Percentiles rank a stretch among this genome's conserved stretches.
These are phyloP conservation scores for Cynoglossus semilaevis DNA, from an alignment of 2,113 vertebrate species.

Conservation along the genomic window DNA sequence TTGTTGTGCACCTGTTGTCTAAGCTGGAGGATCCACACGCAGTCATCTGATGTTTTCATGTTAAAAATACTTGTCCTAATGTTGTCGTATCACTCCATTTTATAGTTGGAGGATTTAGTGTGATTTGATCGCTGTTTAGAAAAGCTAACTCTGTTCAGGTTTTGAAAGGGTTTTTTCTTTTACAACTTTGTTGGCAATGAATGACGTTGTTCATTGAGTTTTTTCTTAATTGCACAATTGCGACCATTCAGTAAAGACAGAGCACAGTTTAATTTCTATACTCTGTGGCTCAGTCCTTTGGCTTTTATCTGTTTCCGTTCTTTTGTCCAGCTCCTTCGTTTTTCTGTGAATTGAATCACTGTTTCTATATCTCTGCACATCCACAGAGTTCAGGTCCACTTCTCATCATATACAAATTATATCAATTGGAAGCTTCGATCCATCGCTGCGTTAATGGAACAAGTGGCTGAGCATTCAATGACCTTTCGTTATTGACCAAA, in stretches of 20 bases:
- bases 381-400: not conserved
- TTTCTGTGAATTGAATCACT: not conserved
- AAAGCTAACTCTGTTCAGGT: no score
- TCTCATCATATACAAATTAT: not conserved
- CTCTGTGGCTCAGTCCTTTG: no score
- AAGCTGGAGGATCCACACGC: not conserved
- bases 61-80: not conserved
- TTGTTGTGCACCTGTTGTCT: conserved; percentile 2
- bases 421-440: conserved; percentile 23
- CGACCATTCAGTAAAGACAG: no score
- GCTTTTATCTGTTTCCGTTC: not conserved
- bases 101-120: conserved; percentile 1
- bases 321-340: not conserved
- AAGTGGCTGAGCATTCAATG: conserved; percentile 5
- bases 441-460: conserved; percentile 16
- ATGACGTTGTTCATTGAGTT: no score
- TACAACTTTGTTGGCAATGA: no score
- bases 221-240: no score
- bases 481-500: conserved; percentile 18
- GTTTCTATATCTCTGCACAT: not conserved
- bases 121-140: no score
- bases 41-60: not conserved
- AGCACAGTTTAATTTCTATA: no score
- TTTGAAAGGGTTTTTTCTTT: no score
- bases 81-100: not conserved